phyloP scores from a whole-genome alignment of 2,888 invertebrate species.

The Drosophila villosipedis region DNA sequence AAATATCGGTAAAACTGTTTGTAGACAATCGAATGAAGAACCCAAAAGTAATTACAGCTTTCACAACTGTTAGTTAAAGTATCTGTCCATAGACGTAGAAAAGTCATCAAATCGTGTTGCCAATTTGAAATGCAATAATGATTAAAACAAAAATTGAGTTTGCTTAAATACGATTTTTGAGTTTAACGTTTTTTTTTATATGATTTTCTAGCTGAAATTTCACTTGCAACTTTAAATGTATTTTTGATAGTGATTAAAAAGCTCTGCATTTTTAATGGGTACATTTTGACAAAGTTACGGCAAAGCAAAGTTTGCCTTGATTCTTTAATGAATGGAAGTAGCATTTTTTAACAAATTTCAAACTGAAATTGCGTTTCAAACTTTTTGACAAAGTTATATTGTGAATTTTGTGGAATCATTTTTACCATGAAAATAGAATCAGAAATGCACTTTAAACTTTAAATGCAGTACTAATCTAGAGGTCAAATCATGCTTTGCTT shows the following conservation, averaged over 20 bases:
- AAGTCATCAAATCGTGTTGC: not conserved
- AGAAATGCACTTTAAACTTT: not conserved
- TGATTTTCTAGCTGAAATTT: not conserved
- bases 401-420: not conserved
- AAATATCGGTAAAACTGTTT: slow-evolving; percentile 11
- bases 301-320: too few relatives aligned
- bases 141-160: not conserved
- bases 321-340: too few relatives aligned
- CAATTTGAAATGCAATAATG: not conserved
- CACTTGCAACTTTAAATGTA: not conserved
- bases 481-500: not conserved
- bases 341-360: too few relatives aligned
- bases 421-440: not conserved
- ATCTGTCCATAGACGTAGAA: not conserved
- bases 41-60: slow-evolving; percentile 7
- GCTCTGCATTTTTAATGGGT: too few relatives aligned
- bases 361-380: too few relatives aligned
- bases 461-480: not conserved
- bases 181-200: not conserved
- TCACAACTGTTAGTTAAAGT: slow-evolving; percentile 4
- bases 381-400: not conserved
- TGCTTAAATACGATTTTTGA: not conserved
- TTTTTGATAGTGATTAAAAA: not conserved
- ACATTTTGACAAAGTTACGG: not conserved
- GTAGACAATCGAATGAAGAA: not conserved